Evolutionary conservation across 2,113 vertebrate species (phyloP).

Genomic region (Cyanoliseus patagonus): DNA sequence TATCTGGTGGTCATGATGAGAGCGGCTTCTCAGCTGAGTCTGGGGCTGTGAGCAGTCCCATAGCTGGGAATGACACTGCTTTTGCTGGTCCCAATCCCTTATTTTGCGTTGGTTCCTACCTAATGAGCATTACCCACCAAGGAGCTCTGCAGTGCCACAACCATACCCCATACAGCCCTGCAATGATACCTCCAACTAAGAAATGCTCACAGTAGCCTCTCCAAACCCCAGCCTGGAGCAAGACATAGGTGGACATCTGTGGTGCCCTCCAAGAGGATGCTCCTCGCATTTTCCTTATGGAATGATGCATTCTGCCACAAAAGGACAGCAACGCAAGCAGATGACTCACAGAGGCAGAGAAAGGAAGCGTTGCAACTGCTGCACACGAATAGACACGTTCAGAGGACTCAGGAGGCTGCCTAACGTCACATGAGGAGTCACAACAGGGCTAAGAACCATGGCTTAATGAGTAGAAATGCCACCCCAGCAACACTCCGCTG

Average conservation of each 20-base stretch:
- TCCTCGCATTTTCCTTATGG: neutral
- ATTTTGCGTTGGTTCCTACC: neutral
- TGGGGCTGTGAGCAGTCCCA: neutral
- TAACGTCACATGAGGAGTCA: neutral
- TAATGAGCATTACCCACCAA: too few species aligned
- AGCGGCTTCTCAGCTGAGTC: neutral
- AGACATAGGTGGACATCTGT: neutral
- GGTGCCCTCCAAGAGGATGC: neutral
- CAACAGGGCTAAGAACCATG: neutral
- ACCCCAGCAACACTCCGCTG: neutral
- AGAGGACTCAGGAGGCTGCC: neutral
- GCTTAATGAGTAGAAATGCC: neutral
- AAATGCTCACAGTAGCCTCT: fast-evolving
- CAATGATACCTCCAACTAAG: neutral
- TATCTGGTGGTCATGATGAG: fast-evolving
- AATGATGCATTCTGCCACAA: neutral
- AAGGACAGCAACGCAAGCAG: conserved; percentile 24
- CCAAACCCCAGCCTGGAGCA: neutral
- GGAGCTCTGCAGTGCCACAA: neutral
- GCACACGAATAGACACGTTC: neutral
- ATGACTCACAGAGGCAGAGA: conserved; percentile 16
- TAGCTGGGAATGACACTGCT: neutral
- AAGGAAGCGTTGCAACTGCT: neutral
- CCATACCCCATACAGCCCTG: neutral
- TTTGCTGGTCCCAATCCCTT: fast-evolving